A percentile compares a stretch with the other conserved stretches of the same genome.
phyloP scores from a whole-genome alignment of 2,113 vertebrate species.

The Chamaetylas fuelleborni region DNA sequence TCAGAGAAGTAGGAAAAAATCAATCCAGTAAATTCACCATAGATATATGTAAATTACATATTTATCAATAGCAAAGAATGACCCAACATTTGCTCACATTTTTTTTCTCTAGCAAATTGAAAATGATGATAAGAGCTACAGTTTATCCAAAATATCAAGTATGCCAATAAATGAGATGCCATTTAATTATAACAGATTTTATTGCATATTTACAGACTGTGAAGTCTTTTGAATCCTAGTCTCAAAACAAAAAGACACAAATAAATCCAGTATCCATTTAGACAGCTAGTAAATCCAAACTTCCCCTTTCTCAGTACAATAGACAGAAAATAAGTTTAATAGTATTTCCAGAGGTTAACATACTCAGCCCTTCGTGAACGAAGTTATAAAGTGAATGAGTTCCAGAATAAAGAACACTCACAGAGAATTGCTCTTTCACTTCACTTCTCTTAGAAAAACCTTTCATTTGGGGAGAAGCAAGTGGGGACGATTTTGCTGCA shows the following conservation, averaged over 20 bases:
- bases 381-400: background rate
- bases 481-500: background rate
- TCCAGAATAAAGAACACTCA: slow-evolving; percentile 23
- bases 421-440: slow-evolving; percentile 30
- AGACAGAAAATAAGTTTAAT: background rate
- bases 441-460: slow-evolving; percentile 8
- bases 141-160: background rate
- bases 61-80: background rate
- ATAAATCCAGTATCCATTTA: background rate
- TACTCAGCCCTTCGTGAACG: background rate
- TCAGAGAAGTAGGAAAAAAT: background rate
- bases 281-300: background rate
- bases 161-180: background rate
- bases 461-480: slow-evolving; percentile 29
- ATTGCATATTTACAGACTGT: background rate
- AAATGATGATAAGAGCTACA: background rate
- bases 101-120: background rate
- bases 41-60: background rate
- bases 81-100: background rate
- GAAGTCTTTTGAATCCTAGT: background rate
- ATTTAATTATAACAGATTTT: background rate
- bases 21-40: background rate
- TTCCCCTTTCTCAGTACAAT: background rate
- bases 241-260: background rate
- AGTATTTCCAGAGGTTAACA: slow-evolving; percentile 14